A percentile compares a stretch with the other conserved stretches of the same genome.
Conservation (phyloP, 2,888 invertebrate genomes). For the Hipparchia semele region DNA sequence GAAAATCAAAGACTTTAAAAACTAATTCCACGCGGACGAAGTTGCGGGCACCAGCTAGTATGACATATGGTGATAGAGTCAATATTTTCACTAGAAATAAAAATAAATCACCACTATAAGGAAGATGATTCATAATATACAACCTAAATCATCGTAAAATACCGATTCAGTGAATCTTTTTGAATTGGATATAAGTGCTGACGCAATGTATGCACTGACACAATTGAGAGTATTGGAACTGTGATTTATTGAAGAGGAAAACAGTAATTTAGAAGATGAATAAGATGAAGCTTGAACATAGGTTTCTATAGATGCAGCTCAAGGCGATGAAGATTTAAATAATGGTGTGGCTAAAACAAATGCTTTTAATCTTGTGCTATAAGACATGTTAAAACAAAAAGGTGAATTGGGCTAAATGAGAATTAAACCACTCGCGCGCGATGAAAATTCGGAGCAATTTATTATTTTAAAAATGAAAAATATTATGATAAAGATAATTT, state of each 20-base stretch:
- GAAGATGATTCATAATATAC: conserved; percentile 40
- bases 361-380: background rate
- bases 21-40: too few species aligned
- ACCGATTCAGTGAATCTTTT: conserved; percentile 43
- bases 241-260: conserved; percentile 39
- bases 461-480: too few species aligned
- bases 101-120: conserved; percentile 17
- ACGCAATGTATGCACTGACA: conserved; percentile 39
- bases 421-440: too few species aligned
- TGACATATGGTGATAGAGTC: background rate
- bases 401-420: too few species aligned
- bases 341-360: background rate
- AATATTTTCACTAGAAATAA: conserved; percentile 11
- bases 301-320: background rate
- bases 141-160: conserved; percentile 35
- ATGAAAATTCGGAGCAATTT: background rate
- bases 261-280: conserved; percentile 28
- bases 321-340: background rate
- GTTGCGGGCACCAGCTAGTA: too few species aligned
- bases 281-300: conserved; percentile 8
- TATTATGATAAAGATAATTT: too few species aligned
- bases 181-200: conserved; percentile 42
- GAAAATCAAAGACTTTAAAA: too few species aligned
- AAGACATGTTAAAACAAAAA: background rate
- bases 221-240: conserved; percentile 35